Percentiles rank a stretch among this genome's conserved stretches.
Conservation (phyloP, 2,113 vertebrate species). For the Ancistrus triradiatus region DNA sequence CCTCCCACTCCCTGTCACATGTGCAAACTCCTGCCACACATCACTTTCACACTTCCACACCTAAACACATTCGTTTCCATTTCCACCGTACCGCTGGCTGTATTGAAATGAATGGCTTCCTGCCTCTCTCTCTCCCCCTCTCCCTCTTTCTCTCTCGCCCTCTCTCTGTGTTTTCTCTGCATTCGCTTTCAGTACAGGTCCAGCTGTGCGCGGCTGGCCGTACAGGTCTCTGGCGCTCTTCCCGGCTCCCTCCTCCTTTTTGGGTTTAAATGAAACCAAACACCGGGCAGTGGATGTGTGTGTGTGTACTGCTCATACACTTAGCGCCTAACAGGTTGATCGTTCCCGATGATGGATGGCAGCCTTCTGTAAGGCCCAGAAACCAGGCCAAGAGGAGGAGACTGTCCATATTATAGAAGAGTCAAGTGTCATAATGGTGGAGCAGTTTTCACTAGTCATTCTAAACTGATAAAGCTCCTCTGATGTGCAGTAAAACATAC, state of each 20-base stretch:
- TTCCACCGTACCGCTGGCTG: conserved; percentile 47
- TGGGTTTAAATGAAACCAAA: conserved; percentile 59
- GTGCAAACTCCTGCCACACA: conserved; percentile 31
- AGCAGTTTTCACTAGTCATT: no score
- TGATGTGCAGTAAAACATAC: no score
- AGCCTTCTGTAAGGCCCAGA: neutral
- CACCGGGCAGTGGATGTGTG: conserved; percentile 52
- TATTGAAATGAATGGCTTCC: conserved; percentile 60
- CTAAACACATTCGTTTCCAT: conserved; percentile 18
- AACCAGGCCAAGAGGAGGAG: neutral
- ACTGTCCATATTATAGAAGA: no score
- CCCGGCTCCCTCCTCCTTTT: conserved; percentile 46
- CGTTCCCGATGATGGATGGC: conserved; percentile 15
- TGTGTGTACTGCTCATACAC: conserved; percentile 16
- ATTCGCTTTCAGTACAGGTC: conserved; percentile 48
- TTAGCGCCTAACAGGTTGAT: conserved; percentile 6
- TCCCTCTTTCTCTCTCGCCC: no score
- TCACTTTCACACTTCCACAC: conserved; percentile 13
- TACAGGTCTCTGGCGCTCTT: conserved; percentile 46
- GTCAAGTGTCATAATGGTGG: no score
- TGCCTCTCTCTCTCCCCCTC: conserved; percentile 26
- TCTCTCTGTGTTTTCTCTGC: conserved; percentile 29
- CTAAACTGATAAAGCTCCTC: no score
- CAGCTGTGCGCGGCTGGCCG: conserved; percentile 55
- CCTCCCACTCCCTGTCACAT: conserved; percentile 6